Base-by-base conservation (phyloP, 2,888 invertebrate genomes). In the Hirtodrosophila confusa region DNA sequence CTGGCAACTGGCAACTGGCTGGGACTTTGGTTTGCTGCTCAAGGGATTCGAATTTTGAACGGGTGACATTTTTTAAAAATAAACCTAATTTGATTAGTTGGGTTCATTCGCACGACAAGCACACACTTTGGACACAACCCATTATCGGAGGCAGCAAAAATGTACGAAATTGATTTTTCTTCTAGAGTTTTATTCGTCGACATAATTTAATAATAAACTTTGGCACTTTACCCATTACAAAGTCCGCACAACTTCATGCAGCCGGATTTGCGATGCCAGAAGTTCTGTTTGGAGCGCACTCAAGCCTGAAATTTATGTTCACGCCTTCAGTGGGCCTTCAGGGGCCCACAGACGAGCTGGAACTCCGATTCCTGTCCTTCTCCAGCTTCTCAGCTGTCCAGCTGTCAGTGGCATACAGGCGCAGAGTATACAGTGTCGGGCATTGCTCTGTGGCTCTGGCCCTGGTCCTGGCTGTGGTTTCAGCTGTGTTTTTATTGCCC, bases 161-260 rank as follows among this genome's bases (percentile, higher is more conserved):
- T 67, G 56, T 56, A 45, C 56, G 45, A 75, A 84, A 83, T 83
- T 79, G 84, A 83, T 83, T 84, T 83, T 79, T 55, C 75, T 69
- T 79, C 68, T 65, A 69, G 65, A 79, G 68, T 84, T 84, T 84
- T 80, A 78, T 83, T 78, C 68, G 79, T 73, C 73, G 78, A 71
- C 79, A 80, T 71, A 79, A 83, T 82, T 83, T 84, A 80, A 84
- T 83, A 83, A 84, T 83, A 83, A 84, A 83, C 82, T 83, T 84
- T 79, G 82, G 84, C 84, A 83, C 84, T 83, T 80, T 84, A 73
- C 73, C 75, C 75, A 80, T 70, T 70, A 67, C 63, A 70, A 68
- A 60, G 60, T 23, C 43, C 48, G 45, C 11, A 53, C 44, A 39
- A 40, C 55, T 51, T 51, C 69, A 64, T 69, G 69, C 73, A 57